Evolutionary conservation across 2,113 vertebrate genomes (phyloP), one percentile per base, ranked within the genome.

Genomic region (Speoplatyrhinus poulsoni): DNA sequence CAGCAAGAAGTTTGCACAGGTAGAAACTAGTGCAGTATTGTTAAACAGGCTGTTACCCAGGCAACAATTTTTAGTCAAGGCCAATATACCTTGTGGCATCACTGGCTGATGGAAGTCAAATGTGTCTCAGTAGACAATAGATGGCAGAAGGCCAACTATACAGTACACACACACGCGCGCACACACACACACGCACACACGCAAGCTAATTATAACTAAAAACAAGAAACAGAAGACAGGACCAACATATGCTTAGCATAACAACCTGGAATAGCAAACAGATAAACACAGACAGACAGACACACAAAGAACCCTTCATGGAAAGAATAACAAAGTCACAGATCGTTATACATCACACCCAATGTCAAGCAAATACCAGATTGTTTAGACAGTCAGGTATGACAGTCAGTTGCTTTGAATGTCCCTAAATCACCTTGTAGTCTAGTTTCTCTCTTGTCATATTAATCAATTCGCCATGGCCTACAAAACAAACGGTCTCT

Each of bases 121-220:
- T 73, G 48, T 12, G 68, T 53, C 65, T 75, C 36, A 55, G n/a
- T n/a, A 56, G n/a, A 26, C 54, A 9, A 56, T 19, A 16, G n/a
- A 19, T 6, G 36, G 36, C 36, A 41, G 36, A 41, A 8, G 36
- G 36, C 36, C 55, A 26, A 26, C 26, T 26, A 26, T 26, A 59
- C 2, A n/a, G n/a, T n/a, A 56, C 46, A 49, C 60, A 58, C 47
- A 41, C 26, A 60, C 33, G 32, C 32, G n/a, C 58, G 46, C 9
- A 32, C 9, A 41, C 26, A 60, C 57, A 36, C 57, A 36, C 57
- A 33, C 26, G 6, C 57, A 33, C 1, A 13, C 26, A 32, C 6
- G 6, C 57, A 59, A 6, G 15, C 53, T 17, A 7, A 16, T n/a
- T 15, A 54, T 16, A 56, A 56, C 54, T 19, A n/a, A 56, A 19